Conservation (phyloP, 2,797 vertebrate genomes). For the Capromys pilorides region DNA sequence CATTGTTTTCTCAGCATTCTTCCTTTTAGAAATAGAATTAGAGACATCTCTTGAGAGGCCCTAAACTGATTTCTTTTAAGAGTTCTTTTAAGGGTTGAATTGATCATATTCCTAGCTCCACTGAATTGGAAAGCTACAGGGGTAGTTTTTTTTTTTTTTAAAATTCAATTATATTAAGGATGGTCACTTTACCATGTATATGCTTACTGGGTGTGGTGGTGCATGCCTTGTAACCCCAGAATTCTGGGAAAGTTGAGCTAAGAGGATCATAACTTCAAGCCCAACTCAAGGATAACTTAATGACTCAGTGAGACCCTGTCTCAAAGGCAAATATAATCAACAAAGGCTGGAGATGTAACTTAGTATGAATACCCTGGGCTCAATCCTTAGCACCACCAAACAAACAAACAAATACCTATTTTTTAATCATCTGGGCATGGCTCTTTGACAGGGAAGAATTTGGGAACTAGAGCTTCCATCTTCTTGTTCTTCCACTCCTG, state of each 20-base stretch:
- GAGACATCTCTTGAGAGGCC: not conserved
- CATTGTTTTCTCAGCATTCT: not conserved
- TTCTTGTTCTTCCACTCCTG: not conserved
- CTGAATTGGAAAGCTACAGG: not conserved
- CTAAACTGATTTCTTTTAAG: not conserved
- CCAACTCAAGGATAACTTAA: not conserved
- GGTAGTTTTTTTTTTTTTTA: not conserved
- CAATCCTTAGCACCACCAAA: not conserved
- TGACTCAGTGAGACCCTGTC: not conserved
- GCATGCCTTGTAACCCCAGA: not conserved
- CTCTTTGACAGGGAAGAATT: not conserved
- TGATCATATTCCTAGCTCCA: not conserved
- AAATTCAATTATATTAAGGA: not conserved
- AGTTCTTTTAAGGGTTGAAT: not conserved
- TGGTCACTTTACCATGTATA: not conserved
- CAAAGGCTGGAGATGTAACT: not conserved
- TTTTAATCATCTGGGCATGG: not conserved
- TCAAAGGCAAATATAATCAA: not conserved
- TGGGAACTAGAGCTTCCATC: not conserved
- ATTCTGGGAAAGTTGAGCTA: not conserved
- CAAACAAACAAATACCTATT: not conserved
- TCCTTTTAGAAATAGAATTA: conserved; percentile 8
- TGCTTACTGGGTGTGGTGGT: not conserved
- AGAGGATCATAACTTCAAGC: not conserved
- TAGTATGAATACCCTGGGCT: not conserved